Evolutionary conservation across 2,888 invertebrate genomes (phyloP).

Genomic region (Fragum fragum): DNA sequence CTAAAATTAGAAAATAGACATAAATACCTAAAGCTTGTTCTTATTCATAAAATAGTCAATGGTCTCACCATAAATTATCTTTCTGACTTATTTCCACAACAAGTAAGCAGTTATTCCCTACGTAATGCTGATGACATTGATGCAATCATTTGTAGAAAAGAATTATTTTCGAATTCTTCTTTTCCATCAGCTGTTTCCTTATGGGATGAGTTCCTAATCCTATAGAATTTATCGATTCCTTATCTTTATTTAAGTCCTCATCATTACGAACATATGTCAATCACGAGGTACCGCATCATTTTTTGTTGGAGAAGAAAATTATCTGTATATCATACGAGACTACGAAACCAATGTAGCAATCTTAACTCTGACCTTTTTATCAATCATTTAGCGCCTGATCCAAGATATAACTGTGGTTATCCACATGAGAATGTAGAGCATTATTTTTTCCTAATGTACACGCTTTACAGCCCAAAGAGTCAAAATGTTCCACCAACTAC

Average conservation of each 20-base stretch:
- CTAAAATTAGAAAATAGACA: conserved; percentile 4
- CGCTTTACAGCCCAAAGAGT: no score
- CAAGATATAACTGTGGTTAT: no score
- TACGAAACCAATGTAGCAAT: no score
- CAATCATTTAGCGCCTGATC: no score
- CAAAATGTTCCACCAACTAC: no score
- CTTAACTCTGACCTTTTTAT: no score
- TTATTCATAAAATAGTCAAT: neutral
- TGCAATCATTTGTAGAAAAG: conserved; percentile 5
- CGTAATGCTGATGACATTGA: conserved; percentile 4
- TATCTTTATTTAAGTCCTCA: neutral
- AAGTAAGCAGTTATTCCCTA: neutral
- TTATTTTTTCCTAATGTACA: no score
- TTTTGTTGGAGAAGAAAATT: no score
- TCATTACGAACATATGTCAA: neutral
- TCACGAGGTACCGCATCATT: no score
- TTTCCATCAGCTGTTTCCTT: conserved; percentile 10
- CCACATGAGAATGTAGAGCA: no score
- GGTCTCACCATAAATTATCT: conserved; percentile 1
- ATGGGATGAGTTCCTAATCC: conserved; percentile 10
- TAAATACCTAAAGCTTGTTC: conserved; percentile 21
- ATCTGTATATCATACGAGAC: no score
- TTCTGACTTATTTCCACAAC: conserved; percentile 10
- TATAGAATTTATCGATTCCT: neutral
- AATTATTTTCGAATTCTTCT: conserved; percentile 4